A percentile compares a stretch with the other conserved stretches of the same genome.
phyloP scores from a whole-genome alignment of 2,888 invertebrate species.

The Mythimna loreyi region DNA sequence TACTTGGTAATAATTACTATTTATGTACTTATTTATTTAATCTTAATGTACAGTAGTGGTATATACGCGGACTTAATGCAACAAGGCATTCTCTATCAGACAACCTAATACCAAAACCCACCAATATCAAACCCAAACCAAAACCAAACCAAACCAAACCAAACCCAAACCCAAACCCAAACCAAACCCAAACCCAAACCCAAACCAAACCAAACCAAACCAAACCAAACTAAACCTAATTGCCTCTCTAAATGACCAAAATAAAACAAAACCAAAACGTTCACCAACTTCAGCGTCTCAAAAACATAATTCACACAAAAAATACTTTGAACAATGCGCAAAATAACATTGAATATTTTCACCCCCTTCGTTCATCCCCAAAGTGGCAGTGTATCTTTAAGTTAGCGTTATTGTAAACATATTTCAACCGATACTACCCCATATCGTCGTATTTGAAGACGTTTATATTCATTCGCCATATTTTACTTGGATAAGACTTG shows the following conservation, averaged over 20 bases:
- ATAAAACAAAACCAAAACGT: background rate
- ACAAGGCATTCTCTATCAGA: too few species aligned
- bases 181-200: too few species aligned
- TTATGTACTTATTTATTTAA: too few species aligned
- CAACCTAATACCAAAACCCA: too few species aligned
- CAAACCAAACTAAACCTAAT: too few species aligned
- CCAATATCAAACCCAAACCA: too few species aligned
- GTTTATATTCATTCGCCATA: constrained; percentile 78
- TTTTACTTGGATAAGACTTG: constrained; percentile 64
- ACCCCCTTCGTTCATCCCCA: constrained; percentile 76
- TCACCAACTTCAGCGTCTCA: background rate
- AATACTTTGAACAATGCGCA: constrained; percentile 48
- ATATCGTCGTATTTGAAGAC: constrained; percentile 69
- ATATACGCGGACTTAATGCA: too few species aligned
- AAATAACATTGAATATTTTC: constrained; percentile 53
- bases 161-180: too few species aligned
- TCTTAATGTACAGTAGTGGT: too few species aligned
- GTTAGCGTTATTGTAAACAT: constrained; percentile 84
- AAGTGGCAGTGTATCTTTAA: constrained; percentile 79
- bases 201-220: too few species aligned
- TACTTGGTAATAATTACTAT: too few species aligned
- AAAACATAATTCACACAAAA: constrained; percentile 23
- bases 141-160: too few species aligned
- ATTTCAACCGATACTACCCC: constrained; percentile 81
- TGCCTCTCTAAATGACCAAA: background rate